Evolutionary conservation across 2,113 vertebrate species (phyloP), one percentile per base, ranked within the genome.

Genomic region (Corythaeola cristata): DNA sequence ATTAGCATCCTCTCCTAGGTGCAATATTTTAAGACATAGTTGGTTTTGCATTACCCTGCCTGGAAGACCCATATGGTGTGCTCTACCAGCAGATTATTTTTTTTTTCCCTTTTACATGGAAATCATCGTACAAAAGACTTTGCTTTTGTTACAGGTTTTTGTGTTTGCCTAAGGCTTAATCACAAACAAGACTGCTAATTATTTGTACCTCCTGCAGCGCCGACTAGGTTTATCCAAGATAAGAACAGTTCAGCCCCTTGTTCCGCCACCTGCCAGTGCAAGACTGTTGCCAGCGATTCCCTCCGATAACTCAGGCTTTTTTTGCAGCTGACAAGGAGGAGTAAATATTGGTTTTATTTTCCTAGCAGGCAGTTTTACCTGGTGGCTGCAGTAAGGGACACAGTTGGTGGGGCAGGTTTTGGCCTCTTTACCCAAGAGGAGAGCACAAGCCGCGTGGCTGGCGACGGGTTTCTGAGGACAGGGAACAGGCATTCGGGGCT

Each of bases 91-190:
- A 49, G 13, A 32, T 45, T 20, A n/a, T 27, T 26, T 45, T 16
- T 37, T n/a, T 71, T 73, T 28, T 33, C 3, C 2, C 17, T 88
- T 84, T 35, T 85, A 73, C 62, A 41, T 11, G 3, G 60, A 92
- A 90, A 91, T 35, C 37, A 14, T 19, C 14, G 33, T 44, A 69
- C 58, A 71, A 82, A 91, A 41, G 30, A 58, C 56, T 81, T 89
- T 26, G 53, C 32, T 91, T 91, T 91, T 95, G 66, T 79, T 88
- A 84, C 62, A 64, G 49, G 28, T 89, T 95, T 85, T 64, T 17
- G 10, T 64, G 58, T 88, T 90, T 91, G 85, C 90, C 88, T 69
- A 49, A 6, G 32, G 81, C 78, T 90, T 86, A 58, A 88, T 69
- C 67, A 59, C 0, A 0, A 91, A 28, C n/a, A 20, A 26, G 37